Conservation (phyloP, 2,888 invertebrate genomes). For the Papilio protenor region DNA sequence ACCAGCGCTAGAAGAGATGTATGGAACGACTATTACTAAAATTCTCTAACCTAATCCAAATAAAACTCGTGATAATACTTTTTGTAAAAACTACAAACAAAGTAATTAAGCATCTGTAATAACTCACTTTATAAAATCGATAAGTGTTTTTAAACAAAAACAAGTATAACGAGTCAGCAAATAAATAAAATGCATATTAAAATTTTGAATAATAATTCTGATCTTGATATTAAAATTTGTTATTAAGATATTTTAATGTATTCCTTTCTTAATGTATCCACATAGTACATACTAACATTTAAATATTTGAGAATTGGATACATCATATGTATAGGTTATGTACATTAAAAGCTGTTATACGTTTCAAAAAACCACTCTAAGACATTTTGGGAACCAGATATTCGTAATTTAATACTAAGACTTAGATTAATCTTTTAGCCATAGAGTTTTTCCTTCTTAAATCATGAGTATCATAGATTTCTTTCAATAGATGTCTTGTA, state of each 20-base stretch:
- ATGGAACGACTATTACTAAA: neutral
- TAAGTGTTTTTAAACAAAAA: neutral
- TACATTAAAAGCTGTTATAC: neutral
- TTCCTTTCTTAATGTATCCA: neutral
- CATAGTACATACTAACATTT: neutral
- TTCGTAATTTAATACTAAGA: neutral
- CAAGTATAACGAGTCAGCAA: neutral
- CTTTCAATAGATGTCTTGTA: no score
- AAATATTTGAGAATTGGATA: neutral
- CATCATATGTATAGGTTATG: neutral
- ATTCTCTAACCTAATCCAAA: neutral
- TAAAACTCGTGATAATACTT: neutral
- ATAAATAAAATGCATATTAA: constrained; percentile 3
- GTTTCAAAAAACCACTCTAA: neutral
- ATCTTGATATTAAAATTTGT: neutral
- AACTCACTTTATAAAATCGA: neutral
- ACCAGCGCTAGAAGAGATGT: neutral
- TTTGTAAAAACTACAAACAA: neutral
- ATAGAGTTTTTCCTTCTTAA: no score
- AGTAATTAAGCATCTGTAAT: neutral
- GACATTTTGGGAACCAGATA: neutral
- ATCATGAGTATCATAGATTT: no score
- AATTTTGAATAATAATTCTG: constrained; percentile 6
- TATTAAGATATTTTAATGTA: neutral
- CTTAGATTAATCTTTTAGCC: no score